Evolutionary conservation across 2,888 invertebrate species (phyloP).

Genomic region (Apomyelois bistriatella): DNA sequence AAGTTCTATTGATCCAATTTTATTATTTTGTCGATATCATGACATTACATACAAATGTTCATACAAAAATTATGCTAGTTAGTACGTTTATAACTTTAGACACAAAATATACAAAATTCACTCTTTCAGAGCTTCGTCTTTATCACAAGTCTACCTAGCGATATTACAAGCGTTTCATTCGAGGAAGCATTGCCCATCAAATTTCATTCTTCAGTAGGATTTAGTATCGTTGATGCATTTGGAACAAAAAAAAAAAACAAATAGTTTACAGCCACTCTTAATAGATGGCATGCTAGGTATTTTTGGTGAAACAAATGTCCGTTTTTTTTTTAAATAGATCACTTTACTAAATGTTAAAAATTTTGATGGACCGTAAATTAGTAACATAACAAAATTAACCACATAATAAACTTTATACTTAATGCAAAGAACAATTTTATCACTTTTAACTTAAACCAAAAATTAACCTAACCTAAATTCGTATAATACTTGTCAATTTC

Average conservation of each 20-base stretch:
- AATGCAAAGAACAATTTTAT: constrained; percentile 2
- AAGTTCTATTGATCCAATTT: constrained; percentile 1
- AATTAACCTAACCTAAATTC: constrained; percentile 27
- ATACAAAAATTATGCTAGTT: constrained; percentile 12
- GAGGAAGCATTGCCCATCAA: neutral
- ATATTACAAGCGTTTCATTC: constrained; percentile 4
- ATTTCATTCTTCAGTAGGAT: neutral
- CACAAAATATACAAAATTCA: constrained; percentile 5
- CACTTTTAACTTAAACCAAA: constrained; percentile 10
- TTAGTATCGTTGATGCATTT: too few relatives aligned
- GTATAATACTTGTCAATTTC: constrained; percentile 36
- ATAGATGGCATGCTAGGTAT: too few relatives aligned
- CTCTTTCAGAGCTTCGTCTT: constrained; percentile 3
- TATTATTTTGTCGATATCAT: constrained; percentile 11
- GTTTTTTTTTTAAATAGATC: too few relatives aligned
- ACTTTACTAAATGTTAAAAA: too few relatives aligned
- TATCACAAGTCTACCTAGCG: constrained; percentile 8
- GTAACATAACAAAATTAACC: constrained; percentile 1
- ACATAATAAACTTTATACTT: constrained; percentile 1
- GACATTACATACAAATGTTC: constrained; percentile 6
- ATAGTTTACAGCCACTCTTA: too few relatives aligned
- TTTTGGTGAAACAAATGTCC: too few relatives aligned
- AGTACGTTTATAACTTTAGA: neutral
- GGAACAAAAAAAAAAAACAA: too few relatives aligned
- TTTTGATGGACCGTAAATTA: neutral